Evolutionary conservation across 2,888 invertebrate species (phyloP).

Genomic region (Heterodera filipjevi): DNA sequence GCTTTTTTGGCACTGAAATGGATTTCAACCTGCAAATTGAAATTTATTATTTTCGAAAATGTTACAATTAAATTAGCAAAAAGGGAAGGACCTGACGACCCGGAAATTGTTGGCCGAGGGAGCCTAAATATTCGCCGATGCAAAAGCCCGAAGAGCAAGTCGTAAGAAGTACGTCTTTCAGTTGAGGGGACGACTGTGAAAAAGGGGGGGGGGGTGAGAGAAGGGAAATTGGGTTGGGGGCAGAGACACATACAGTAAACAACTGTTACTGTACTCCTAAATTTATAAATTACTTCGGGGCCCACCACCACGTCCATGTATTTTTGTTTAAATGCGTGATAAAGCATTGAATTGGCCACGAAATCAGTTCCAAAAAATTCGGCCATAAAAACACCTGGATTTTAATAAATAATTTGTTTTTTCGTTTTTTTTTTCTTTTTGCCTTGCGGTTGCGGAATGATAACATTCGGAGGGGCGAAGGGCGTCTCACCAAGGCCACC

Average conservation of each 20-base stretch:
- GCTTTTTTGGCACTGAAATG: slow-evolving; percentile 51
- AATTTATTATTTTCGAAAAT: not conserved
- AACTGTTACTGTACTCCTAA: too few relatives aligned
- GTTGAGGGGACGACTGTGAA: slow-evolving; percentile 45
- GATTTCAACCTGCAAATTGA: slow-evolving; percentile 38
- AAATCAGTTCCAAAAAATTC: slow-evolving; percentile 12
- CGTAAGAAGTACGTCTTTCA: slow-evolving; percentile 57
- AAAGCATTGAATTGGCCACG: slow-evolving; percentile 62
- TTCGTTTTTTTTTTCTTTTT: not conserved
- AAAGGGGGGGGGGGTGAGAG: slow-evolving; percentile 30
- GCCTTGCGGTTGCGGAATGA: slow-evolving; percentile 61
- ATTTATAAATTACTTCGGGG: slow-evolving; percentile 39
- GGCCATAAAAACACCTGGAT: slow-evolving; percentile 50
- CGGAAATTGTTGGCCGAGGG: slow-evolving; percentile 60
- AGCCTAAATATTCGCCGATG: slow-evolving; percentile 62
- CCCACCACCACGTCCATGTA: slow-evolving; percentile 61
- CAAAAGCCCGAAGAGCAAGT: slow-evolving; percentile 61
- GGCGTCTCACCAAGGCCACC: slow-evolving; percentile 60
- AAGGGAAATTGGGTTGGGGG: too few relatives aligned
- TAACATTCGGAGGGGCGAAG: slow-evolving; percentile 60
- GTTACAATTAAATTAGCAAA: not conserved
- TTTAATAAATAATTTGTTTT: slow-evolving; percentile 19
- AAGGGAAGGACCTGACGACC: slow-evolving; percentile 49
- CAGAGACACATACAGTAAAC: slow-evolving; percentile 21
- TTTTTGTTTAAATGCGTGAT: slow-evolving; percentile 60